Percentiles rank a stretch among this genome's conserved stretches.
These are phyloP conservation scores for Psittacula echo DNA, from an alignment of 2,797 vertebrate species.

Conservation along the genomic window DNA sequence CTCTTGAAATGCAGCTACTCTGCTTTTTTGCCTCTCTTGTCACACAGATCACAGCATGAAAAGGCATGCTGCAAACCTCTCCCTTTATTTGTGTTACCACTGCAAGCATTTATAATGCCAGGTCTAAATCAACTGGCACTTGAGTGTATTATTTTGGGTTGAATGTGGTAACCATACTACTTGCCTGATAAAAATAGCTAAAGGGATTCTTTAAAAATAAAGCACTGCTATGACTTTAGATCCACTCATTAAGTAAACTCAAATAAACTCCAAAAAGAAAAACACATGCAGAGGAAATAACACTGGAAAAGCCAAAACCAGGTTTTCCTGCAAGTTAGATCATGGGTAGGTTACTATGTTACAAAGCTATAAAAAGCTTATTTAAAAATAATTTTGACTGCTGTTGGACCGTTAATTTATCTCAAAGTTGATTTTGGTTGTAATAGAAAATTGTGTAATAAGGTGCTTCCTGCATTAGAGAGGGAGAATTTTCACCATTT, in stretches of 20 bases:
- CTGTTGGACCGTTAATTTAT: slow-evolving; percentile 52
- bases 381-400: slow-evolving; percentile 56
- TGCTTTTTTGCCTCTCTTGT: not conserved
- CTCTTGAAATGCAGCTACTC: not conserved
- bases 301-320: slow-evolving; percentile 50
- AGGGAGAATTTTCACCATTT: not conserved
- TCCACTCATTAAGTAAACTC: slow-evolving; percentile 33
- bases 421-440: slow-evolving; percentile 55
- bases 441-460: slow-evolving; percentile 27
- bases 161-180: not conserved
- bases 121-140: not conserved
- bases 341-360: slow-evolving; percentile 40
- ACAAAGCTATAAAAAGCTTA: slow-evolving; percentile 49
- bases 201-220: slow-evolving; percentile 36
- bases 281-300: slow-evolving; percentile 50
- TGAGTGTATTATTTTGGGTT: not conserved
- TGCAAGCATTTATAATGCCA: not conserved
- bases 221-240: not conserved
- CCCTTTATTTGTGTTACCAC: not conserved
- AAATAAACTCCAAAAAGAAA: slow-evolving; percentile 60
- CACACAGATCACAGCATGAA: not conserved
- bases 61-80: not conserved
- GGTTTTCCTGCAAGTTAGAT: slow-evolving; percentile 51
- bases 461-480: not conserved
- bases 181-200: slow-evolving; percentile 33